Evolutionary conservation across 2,888 invertebrate species (phyloP).

Genomic region (Dilophus febrilis): DNA sequence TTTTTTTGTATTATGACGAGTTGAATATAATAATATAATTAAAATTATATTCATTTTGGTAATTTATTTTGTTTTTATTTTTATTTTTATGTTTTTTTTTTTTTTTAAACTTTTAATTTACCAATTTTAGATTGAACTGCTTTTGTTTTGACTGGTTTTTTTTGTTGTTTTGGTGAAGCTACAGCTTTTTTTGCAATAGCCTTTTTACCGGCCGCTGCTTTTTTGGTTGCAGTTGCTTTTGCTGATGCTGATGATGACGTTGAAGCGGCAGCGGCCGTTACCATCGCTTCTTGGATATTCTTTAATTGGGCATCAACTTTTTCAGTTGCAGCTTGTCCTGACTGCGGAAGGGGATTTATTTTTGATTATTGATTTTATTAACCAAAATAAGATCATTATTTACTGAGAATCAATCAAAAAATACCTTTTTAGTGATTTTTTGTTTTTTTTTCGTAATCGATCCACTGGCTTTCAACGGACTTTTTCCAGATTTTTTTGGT

Average conservation of each 20-base stretch:
- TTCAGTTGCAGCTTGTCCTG: slow-evolving; percentile 23
- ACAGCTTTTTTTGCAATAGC: no score
- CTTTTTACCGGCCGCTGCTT: slow-evolving; percentile 13
- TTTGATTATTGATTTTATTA: slow-evolving; percentile 9
- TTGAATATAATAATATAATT: no score
- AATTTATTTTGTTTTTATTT: no score
- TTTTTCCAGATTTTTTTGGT: slow-evolving; percentile 24
- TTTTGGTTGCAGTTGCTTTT: slow-evolving; percentile 11
- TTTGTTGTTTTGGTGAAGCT: slow-evolving; percentile 14
- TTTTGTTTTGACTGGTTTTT: slow-evolving; percentile 20
- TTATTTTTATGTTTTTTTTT: no score
- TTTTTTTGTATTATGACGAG: no score
- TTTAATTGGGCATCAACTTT: slow-evolving; percentile 25
- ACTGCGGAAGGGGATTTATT: slow-evolving; percentile 24
- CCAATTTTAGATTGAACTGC: slow-evolving; percentile 20
- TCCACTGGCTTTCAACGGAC: slow-evolving; percentile 25
- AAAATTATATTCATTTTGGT: no score
- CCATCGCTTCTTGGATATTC: slow-evolving; percentile 20
- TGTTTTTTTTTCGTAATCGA: slow-evolving; percentile 24
- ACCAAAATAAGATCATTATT: neutral
- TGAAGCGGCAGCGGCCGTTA: slow-evolving; percentile 8
- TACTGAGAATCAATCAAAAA: slow-evolving; percentile 25
- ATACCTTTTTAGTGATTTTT: slow-evolving; percentile 27
- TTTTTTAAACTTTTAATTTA: slow-evolving; percentile 25
- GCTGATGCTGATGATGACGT: slow-evolving; percentile 12